Percentiles rank a stretch among this genome's conserved stretches.
Evolutionary conservation across 2,888 invertebrate species (phyloP).

Genomic region (Monopis laevigella): DNA sequence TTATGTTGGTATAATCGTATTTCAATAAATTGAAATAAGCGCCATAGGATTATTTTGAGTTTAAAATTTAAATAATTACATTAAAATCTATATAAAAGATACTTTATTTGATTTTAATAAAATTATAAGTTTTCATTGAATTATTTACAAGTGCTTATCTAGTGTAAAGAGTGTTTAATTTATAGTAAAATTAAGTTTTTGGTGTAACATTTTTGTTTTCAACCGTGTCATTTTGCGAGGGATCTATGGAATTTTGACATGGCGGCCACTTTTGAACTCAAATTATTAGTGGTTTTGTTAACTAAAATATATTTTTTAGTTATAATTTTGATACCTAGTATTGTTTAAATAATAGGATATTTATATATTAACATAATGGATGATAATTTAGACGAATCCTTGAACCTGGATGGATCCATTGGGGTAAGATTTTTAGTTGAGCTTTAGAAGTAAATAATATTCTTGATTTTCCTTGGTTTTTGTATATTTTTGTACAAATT

Average conservation of each 20-base stretch:
- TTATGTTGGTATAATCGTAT: conserved; percentile 32
- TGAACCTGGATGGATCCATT: conserved; percentile 47
- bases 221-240: conserved; percentile 51
- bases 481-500: not conserved
- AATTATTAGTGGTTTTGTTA: conserved; percentile 29
- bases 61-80: conserved; percentile 23
- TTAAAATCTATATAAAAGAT: too few relatives aligned
- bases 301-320: not conserved
- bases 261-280: conserved; percentile 64
- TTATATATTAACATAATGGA: conserved; percentile 35
- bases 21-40: conserved; percentile 56
- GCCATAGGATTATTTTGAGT: conserved; percentile 40
- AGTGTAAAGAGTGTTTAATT: too few relatives aligned
- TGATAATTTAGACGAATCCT: conserved; percentile 48
- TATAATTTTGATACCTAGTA: not conserved
- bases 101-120: too few relatives aligned
- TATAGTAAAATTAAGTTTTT: conserved; percentile 1
- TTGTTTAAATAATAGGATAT: not conserved
- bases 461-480: too few relatives aligned
- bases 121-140: too few relatives aligned
- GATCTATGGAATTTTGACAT: conserved; percentile 48
- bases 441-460: too few relatives aligned
- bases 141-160: too few relatives aligned
- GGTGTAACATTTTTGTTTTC: conserved; percentile 42
- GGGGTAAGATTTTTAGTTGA: too few relatives aligned